Percentiles rank a stretch among this genome's conserved stretches.
phyloP scores from a whole-genome alignment of 2,113 vertebrate species.

The Athene cunicularia region DNA sequence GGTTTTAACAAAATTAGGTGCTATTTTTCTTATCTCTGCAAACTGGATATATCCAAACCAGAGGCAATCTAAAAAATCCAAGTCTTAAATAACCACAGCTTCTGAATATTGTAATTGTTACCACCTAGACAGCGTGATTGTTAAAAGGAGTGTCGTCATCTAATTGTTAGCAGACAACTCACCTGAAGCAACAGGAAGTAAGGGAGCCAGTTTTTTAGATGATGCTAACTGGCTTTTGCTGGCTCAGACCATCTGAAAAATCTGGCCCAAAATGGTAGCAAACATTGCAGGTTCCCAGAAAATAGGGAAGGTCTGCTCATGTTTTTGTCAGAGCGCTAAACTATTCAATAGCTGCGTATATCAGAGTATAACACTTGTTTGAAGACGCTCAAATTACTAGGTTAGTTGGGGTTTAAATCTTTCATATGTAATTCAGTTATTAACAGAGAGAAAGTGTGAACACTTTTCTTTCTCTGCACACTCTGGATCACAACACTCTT shows the following conservation, averaged over 20 bases:
- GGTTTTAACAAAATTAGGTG: not conserved
- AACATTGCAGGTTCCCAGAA: not conserved
- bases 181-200: not conserved
- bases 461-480: not conserved
- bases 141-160: not conserved
- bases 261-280: not conserved
- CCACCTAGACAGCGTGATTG: not conserved
- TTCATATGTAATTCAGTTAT: not conserved
- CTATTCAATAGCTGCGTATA: not conserved
- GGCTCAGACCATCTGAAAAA: not conserved
- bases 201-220: not conserved
- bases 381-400: not conserved
- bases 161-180: not conserved
- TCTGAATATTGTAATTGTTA: not conserved
- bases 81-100: not conserved
- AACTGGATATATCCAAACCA: not conserved
- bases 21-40: not conserved
- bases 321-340: not conserved
- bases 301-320: not conserved
- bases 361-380: not conserved
- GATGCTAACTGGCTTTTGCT: not conserved
- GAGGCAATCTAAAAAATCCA: not conserved
- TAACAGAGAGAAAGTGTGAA: not conserved
- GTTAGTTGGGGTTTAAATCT: not conserved
- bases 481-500: not conserved